phyloP scores from a whole-genome alignment of 2,113 vertebrate genomes.

The Mesoclemmys tuberculata region DNA sequence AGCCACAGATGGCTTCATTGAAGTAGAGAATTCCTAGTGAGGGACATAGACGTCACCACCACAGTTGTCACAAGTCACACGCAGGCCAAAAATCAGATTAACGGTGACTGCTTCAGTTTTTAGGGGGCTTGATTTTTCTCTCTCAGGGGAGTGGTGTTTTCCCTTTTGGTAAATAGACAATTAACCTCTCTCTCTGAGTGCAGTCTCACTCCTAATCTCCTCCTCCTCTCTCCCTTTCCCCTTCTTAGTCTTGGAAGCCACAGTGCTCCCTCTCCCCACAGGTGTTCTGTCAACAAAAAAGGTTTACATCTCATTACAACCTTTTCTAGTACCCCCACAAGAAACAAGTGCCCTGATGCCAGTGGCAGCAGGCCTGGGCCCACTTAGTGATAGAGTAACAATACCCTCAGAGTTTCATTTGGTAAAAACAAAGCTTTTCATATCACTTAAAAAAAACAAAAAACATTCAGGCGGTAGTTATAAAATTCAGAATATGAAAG shows the following conservation, averaged over 20 bases:
- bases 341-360: background rate
- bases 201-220: background rate
- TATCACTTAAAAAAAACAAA: background rate
- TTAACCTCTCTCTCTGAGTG: background rate
- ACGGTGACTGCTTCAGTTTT: background rate
- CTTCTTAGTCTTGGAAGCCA: background rate
- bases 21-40: fast-evolving
- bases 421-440: conserved; percentile 28
- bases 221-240: background rate
- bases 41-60: background rate
- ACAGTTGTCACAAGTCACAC: background rate
- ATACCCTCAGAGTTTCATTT: background rate
- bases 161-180: background rate
- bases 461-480: background rate
- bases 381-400: background rate
- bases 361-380: background rate
- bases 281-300: background rate
- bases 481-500: background rate
- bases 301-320: background rate
- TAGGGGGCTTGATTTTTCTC: background rate
- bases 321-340: background rate
- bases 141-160: background rate
- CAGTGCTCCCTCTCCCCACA: background rate
- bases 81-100: fast-evolving
- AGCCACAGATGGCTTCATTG: fast-evolving